phyloP scores from a whole-genome alignment of 2,113 vertebrate species.

The Forbesichthys agassizii region DNA sequence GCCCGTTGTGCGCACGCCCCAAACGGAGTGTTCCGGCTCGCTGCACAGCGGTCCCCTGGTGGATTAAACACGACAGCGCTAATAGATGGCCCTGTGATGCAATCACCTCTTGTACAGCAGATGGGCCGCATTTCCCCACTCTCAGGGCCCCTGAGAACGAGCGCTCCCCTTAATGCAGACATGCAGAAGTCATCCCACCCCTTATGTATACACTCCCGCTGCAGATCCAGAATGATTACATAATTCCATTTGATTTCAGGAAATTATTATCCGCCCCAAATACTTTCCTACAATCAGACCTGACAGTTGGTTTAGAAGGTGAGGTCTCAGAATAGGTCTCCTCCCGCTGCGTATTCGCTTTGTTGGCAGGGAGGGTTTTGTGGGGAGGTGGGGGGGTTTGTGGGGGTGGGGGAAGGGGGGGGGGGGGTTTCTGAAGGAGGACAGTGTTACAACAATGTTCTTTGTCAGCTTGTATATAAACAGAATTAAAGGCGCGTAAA shows the following conservation, averaged over 20 bases:
- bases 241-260: slow-evolving; percentile 58
- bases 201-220: slow-evolving; percentile 45
- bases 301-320: slow-evolving; percentile 45
- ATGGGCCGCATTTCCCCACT: slow-evolving; percentile 52
- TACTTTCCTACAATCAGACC: slow-evolving; percentile 55
- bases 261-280: slow-evolving; percentile 38
- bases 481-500: slow-evolving; percentile 40
- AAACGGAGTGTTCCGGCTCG: slow-evolving; percentile 35
- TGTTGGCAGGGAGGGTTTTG: not conserved
- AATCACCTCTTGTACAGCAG: slow-evolving; percentile 63
- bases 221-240: slow-evolving; percentile 57
- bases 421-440: slow-evolving; percentile 17
- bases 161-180: slow-evolving; percentile 51
- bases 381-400: not conserved
- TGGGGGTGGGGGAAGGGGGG: not conserved
- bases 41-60: slow-evolving; percentile 41
- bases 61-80: slow-evolving; percentile 58
- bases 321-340: slow-evolving; percentile 30
- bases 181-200: slow-evolving; percentile 65
- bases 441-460: slow-evolving; percentile 33
- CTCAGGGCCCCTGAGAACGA: slow-evolving; percentile 41
- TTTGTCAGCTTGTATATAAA: slow-evolving; percentile 55
- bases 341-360: slow-evolving; percentile 21
- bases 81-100: slow-evolving; percentile 63
- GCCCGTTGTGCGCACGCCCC: slow-evolving; percentile 5